Evolutionary conservation across 1,140 invertebrate genomes (phyloP), one percentile per base, ranked within the genome.

Genomic region (Drosophila obscura): DNA sequence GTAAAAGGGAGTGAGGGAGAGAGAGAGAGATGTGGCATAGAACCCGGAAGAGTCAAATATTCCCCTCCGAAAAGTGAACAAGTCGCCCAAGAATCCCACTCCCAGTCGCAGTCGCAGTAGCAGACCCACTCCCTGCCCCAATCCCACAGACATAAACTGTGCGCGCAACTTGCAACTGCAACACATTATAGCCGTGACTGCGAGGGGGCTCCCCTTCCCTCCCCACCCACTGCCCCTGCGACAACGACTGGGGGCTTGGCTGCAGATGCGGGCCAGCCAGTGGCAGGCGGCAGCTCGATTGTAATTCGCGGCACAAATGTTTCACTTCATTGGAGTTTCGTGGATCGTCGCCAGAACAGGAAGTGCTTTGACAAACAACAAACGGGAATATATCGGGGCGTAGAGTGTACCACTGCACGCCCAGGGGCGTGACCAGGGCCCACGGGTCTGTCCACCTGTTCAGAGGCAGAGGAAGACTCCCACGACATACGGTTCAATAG

Each of bases 291-390:
- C 63, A 66, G 69, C 52, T 76, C 75, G 57, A 77, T 88, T 88
- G 76, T 88, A 80, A 88, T 88, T 88, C 83, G 83, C 83, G 57
- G 79, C 83, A 88, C 83, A 88, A 88, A 83, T 84, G 83, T 77
- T 88, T 88, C 79, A 80, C 83, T 88, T 88, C 83, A 88, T 88
- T 88, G 80, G 84, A 83, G 75, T 88, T 88, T 83, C 76, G 76
- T 83, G 72, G 69, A 56, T 66, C 56, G 73, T 61, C 57, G 76
- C 28, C 55, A 31, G 41, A 44, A 77, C 80, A 88, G 84, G 84
- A 88, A 90, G 85, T 89, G 73, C 81, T 73, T 77, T 77, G 51
- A 71, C 67, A 69, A 77, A 76, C 59, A 56, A 75, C 73, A 76
- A 76, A 26, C 57, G 63, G 31, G 22, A 62, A 66, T 46, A 44